Evolutionary conservation across 2,797 vertebrate species (phyloP).

Genomic region (Neosalanx taihuensis): DNA sequence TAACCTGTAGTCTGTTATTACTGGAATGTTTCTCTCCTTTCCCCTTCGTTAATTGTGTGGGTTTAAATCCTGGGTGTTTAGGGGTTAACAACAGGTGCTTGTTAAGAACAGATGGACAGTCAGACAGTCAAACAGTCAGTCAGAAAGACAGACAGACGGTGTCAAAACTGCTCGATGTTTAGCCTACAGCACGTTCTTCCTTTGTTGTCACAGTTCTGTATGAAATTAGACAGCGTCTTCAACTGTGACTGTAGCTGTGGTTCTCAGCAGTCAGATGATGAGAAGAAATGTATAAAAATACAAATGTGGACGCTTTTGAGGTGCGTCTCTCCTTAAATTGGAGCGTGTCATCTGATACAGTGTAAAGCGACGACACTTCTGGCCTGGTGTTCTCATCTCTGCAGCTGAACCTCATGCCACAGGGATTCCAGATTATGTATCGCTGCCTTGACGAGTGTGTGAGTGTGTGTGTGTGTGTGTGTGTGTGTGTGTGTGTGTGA

Average conservation of each 20-base stretch:
- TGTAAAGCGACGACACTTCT: neutral
- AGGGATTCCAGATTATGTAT: slow-evolving; percentile 8
- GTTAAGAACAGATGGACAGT: neutral
- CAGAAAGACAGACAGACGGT: neutral
- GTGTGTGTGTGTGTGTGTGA: slow-evolving; percentile 16
- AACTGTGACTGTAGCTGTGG: neutral
- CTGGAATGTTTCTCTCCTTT: too few relatives aligned
- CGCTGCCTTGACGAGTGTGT: slow-evolving; percentile 6
- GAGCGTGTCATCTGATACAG: slow-evolving; percentile 3
- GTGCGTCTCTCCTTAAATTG: neutral
- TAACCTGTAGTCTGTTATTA: too few relatives aligned
- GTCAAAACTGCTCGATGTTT: neutral
- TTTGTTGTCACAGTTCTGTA: slow-evolving; percentile 40
- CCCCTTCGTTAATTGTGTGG: too few relatives aligned
- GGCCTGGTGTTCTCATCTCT: neutral
- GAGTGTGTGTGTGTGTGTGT: slow-evolving; percentile 9
- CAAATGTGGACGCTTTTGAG: neutral
- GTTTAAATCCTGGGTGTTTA: too few relatives aligned
- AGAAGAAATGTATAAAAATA: neutral
- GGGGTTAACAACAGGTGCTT: too few relatives aligned
- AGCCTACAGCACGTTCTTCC: neutral
- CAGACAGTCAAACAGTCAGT: neutral
- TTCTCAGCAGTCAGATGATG: neutral
- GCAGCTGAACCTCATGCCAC: slow-evolving; percentile 9
- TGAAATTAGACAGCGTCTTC: slow-evolving; percentile 41